Evolutionary conservation across 2,113 vertebrate species (phyloP), one percentile per base, ranked within the genome.

Genomic region (Azemiops feae): DNA sequence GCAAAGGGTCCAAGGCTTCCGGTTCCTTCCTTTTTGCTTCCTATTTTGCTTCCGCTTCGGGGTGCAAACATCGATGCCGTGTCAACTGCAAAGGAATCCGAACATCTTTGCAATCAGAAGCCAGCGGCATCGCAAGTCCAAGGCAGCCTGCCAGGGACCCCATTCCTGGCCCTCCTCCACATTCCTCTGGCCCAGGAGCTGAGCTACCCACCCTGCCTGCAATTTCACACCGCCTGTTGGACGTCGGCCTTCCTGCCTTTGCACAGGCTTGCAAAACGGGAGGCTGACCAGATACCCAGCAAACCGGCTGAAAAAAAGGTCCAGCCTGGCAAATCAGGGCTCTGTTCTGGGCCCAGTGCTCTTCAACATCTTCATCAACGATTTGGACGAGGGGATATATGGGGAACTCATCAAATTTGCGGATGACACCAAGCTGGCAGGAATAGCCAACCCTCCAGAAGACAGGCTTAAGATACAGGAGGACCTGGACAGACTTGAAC

Each of bases 21-120:
- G 14, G 30, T 11, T 11, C 9, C 22, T 57, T 88, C 10, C 5
- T 27, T 0, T 1, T n/a, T 54, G 12, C 69, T 0, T 0, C 4
- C 0, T 11, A 18, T 0, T 1, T n/a, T 27, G 16, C 69, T 0
- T 0, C 4, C 0, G 6, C 22, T 89, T 54, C 53, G 69, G 52
- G 22, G 0, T 0, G 50, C 91, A 89, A 27, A 10, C 14, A 12
- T 8, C 57, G 58, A 0, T 11, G 0, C 0, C 0, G 0, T 8
- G 8, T 45, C 25, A 3, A 52, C 20, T 52, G 92, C 0, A 0
- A 57, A 2, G 8, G 43, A 22, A 39, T 14, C 6, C 0, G n/a
- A 85, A 45, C 47, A 27, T 87, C 43, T 23, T 0, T 60, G 94
- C 91, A 92, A 50, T 43, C 94, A 87, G 90, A 95, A 91, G 0